A percentile compares a stretch with the other conserved stretches of the same genome.
Conservation (phyloP, 2,888 invertebrate genomes). For the Chymomyza caudatula region DNA sequence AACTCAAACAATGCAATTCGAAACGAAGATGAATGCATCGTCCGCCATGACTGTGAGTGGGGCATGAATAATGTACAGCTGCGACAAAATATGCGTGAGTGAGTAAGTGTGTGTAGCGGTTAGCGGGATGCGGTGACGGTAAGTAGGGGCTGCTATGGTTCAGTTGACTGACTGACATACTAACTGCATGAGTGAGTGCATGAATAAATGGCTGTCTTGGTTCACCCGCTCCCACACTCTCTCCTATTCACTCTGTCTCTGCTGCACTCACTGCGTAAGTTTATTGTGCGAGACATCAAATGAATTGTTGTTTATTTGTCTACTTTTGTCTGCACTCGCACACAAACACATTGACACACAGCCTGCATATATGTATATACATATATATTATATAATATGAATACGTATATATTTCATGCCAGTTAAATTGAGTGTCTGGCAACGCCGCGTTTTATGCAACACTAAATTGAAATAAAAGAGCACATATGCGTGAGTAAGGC, state of each 20-base stretch:
- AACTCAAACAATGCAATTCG: slow-evolving; percentile 63
- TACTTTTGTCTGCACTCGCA: slow-evolving; percentile 26
- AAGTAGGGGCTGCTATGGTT: neutral
- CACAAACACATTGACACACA: slow-evolving; percentile 38
- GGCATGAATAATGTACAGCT: slow-evolving; percentile 10
- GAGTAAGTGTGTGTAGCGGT: neutral
- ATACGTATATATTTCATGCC: slow-evolving; percentile 38
- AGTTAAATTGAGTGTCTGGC: slow-evolving; percentile 36
- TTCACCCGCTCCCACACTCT: neutral
- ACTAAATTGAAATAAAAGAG: slow-evolving; percentile 60
- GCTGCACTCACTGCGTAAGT: slow-evolving; percentile 19
- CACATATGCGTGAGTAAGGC: neutral
- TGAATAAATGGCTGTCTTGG: slow-evolving; percentile 24
- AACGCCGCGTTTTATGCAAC: slow-evolving; percentile 49
- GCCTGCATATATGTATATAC: neutral
- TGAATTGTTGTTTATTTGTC: slow-evolving; percentile 66
- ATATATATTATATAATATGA: no score
- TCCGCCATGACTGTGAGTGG: neutral
- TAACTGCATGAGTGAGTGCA: slow-evolving; percentile 60
- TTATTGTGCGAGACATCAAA: slow-evolving; percentile 52
- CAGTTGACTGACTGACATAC: slow-evolving; percentile 41
- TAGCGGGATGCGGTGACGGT: neutral
- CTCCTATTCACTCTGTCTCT: neutral
- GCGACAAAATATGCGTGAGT: slow-evolving; percentile 11
- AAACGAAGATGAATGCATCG: slow-evolving; percentile 45